Evolutionary conservation across 2,797 vertebrate species (phyloP), one percentile per base, ranked within the genome.

Genomic region (Glossophaga mutica): DNA sequence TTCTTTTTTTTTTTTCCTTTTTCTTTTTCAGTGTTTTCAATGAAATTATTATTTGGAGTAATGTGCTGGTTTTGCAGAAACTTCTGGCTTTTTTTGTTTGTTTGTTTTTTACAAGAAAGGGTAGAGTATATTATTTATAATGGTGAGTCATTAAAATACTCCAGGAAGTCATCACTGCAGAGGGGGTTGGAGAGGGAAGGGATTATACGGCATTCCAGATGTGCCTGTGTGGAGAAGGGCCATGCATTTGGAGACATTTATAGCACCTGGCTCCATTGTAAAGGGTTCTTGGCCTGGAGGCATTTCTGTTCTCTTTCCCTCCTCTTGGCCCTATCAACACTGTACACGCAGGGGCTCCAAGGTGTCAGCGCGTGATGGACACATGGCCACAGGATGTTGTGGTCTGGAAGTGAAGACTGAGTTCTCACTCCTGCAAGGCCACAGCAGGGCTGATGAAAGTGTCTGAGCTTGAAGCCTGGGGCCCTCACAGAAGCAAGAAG

Each of bases 21-120:
- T 97, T 97, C 44, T 37, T 84, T 50, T n/a, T 16, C 90, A 96
- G 85, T 97, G 91, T 97, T 98, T 98, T 97, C 0, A 0, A 96
- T 97, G 96, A 98, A 98, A 98, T 98, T 98, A 97, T 16, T 88
- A 98, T 97, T 97, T 97, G 86, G 87, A 95, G 81, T 98, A 97
- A 98, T 98, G 97, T 98, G 94, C 93, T 98, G 88, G 84, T 98
- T 98, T 97, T 97, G 95, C 95, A 98, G 97, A 98, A 97, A 90
- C 82, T 91, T 96, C 94, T 96, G 91, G 5, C n/a, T 91, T 97
- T 98, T 76, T 85, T 55, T 57, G 24, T 57, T 79, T 79, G 57
- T 29, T 93, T 88, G 68, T 92, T 67, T 87, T 83, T 97, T 93
- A 94, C 82, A 96, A 97, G 94, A 68, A n/a, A 92, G 94, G 1